Conservation (phyloP, 92 coral and sea anemone species). For the Montipora capitata region DNA sequence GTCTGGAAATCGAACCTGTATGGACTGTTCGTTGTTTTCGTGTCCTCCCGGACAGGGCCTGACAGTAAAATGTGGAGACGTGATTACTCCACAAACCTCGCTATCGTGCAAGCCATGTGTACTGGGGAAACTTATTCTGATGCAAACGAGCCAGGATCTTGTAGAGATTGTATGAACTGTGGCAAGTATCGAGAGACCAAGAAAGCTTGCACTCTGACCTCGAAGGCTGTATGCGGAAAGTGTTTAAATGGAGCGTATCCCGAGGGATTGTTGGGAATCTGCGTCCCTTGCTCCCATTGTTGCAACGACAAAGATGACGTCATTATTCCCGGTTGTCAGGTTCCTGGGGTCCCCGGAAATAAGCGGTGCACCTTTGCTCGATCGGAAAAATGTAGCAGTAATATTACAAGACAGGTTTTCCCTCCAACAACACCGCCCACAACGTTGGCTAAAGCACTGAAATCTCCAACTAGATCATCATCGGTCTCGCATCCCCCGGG, state of each 20-base stretch:
- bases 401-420: neutral
- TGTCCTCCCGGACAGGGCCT: slow-evolving; percentile 39
- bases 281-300: slow-evolving; percentile 59
- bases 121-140: slow-evolving; percentile 46
- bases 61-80: slow-evolving; percentile 35
- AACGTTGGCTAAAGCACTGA: neutral
- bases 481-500: too few species aligned
- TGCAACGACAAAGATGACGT: slow-evolving; percentile 52
- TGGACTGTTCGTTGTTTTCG: neutral
- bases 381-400: slow-evolving; percentile 17
- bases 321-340: slow-evolving; percentile 13
- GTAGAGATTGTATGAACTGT: slow-evolving; percentile 41
- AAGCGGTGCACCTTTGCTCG: slow-evolving; percentile 21
- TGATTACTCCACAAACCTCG: neutral
- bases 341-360: slow-evolving; percentile 14
- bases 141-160: slow-evolving; percentile 11
- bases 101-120: slow-evolving; percentile 17
- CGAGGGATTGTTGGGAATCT: neutral
- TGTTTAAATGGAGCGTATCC: slow-evolving; percentile 46
- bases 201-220: slow-evolving; percentile 28
- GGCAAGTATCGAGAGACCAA: slow-evolving; percentile 25
- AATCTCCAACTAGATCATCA: neutral
- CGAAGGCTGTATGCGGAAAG: slow-evolving; percentile 51
- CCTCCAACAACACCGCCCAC: neutral
- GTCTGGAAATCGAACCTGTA: neutral